Base-by-base conservation (phyloP, 2,113 vertebrate species). In the Acrocephalus arundinaceus region DNA sequence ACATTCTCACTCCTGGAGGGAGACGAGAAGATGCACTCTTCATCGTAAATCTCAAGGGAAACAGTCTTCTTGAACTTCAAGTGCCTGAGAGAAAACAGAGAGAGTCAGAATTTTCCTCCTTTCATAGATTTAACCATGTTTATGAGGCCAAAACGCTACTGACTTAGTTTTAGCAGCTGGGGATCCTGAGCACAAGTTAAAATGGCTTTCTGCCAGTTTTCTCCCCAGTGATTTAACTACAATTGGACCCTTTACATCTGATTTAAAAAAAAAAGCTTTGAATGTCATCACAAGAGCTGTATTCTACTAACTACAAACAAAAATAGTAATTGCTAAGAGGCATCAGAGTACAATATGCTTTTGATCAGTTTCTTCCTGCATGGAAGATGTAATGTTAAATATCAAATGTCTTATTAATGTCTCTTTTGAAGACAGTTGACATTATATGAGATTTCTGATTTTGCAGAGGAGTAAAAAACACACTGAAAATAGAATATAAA, bases 21-120 rank as follows among this genome's bases (percentile, higher is more conserved):
- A 48, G 46, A 81, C n/a, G 17, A 54, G 31, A 78, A 80, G 16
- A 48, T 86, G 21, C 14, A 23, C 5, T 72, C 13, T 33, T 70
- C 58, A 30, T n/a, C 3, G 0, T 41, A 65, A 37, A 86, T 70
- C 22, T 70, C 0, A 0, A 45, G 27, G 20, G 37, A 5, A 73
- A 16, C 15, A 33, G 18, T 55, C 55, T 77, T 70, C 37, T 49
- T 15, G 14, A 75, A 65, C 31, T 74, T 67, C 8, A 54, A 17
- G 25, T 85, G 33, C 31, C 13, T 6, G 6, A 41, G 31, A 66
- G 9, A 87, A 13, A 63, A 52, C 3, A 27, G 8, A 45, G 27
- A 24, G 8, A 45, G 21, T 61, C 33, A 49, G 31, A 80, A 74
- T 37, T 75, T 58, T 57, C 20, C 24, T 93, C 6, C 14, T 62